Conservation (phyloP, 1,140 invertebrate species). For the Octopus sinensis region DNA sequence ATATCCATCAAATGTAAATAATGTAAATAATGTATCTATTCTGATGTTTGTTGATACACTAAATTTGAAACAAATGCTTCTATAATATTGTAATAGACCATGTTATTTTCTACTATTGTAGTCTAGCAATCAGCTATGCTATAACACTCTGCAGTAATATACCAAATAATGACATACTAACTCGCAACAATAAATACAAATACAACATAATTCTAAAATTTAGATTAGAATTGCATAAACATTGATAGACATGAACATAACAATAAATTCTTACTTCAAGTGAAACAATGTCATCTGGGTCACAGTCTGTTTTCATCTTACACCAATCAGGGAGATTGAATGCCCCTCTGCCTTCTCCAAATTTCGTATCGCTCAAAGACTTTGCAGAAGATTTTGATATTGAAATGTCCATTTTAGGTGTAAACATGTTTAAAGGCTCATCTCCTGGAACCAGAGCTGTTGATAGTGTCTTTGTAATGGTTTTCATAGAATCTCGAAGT, state of each 20-base stretch:
- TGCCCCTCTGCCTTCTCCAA: constrained; percentile 20
- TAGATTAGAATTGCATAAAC: neutral
- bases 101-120: no score
- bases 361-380: constrained; percentile 15
- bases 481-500: neutral
- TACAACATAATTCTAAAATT: neutral
- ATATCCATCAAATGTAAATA: no score
- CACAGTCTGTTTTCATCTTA: constrained; percentile 18
- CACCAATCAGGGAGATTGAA: constrained; percentile 26
- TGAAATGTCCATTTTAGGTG: constrained; percentile 19
- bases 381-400: constrained; percentile 20
- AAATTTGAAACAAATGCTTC: neutral
- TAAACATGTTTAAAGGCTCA: constrained; percentile 21
- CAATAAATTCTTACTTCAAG: constrained; percentile 15
- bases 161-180: no score
- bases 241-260: neutral
- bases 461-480: constrained; percentile 12
- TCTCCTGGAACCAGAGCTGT: constrained; percentile 25
- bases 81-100: neutral
- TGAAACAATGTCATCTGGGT: constrained; percentile 17
- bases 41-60: neutral
- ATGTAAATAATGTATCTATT: neutral
- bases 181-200: no score
- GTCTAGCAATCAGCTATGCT: no score
- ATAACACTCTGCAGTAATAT: no score